Conservation (phyloP, 2,113 vertebrate species). For the Neodontobutis hainanensis region DNA sequence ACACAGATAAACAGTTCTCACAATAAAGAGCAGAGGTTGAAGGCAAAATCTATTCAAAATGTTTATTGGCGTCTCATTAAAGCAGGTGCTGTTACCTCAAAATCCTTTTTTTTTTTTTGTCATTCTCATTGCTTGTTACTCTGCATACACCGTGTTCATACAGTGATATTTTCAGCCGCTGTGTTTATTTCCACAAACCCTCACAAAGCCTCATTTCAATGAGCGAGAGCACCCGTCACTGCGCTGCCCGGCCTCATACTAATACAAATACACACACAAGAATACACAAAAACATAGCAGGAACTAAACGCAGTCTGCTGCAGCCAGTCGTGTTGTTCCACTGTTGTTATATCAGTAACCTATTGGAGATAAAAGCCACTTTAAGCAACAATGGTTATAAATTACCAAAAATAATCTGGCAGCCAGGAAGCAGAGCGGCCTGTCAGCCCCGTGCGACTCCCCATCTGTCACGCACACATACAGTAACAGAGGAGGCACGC, state of each 20-base stretch:
- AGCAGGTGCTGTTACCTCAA: neutral
- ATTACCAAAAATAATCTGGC: constrained; percentile 81
- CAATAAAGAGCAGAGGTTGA: neutral
- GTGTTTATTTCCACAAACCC: constrained; percentile 31
- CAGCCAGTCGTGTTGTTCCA: constrained; percentile 22
- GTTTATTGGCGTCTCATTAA: neutral
- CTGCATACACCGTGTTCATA: constrained; percentile 2
- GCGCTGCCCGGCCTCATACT: constrained; percentile 13
- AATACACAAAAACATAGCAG: constrained; percentile 20
- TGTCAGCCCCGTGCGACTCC: constrained; percentile 74
- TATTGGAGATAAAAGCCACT: constrained; percentile 64
- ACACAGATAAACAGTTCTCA: neutral
- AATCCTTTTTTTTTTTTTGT: neutral
- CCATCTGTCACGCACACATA: constrained; percentile 75
- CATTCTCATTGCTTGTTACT: neutral
- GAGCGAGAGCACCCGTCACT: constrained; percentile 22
- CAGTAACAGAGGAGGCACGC: constrained; percentile 43
- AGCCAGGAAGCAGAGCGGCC: constrained; percentile 69
- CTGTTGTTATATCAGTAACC: constrained; percentile 51
- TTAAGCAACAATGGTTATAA: constrained; percentile 77
- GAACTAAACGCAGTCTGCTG: constrained; percentile 20
- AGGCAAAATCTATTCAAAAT: neutral
- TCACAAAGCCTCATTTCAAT: constrained; percentile 27
- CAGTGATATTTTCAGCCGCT: constrained; percentile 17
- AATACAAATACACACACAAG: constrained; percentile 26